These are phyloP conservation scores for Neotragus moschatus DNA, from an alignment of 2,113 vertebrate species.

Conservation along the genomic window DNA sequence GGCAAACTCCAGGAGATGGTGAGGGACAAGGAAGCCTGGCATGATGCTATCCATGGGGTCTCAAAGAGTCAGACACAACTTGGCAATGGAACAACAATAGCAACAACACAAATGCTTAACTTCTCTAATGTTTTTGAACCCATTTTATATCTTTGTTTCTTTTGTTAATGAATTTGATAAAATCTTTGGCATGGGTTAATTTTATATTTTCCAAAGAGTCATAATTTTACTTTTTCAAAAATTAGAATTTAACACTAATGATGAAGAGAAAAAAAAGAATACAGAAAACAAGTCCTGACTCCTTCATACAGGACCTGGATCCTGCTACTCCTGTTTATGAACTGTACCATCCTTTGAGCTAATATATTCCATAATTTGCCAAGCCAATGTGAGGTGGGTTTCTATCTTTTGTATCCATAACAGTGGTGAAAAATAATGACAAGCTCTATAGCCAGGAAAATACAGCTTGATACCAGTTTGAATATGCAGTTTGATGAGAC, in stretches of 20 bases:
- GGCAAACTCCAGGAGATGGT: background rate
- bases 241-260: background rate
- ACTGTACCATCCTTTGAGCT: background rate
- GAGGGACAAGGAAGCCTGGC: background rate
- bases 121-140: background rate
- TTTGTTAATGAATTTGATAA: background rate
- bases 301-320: background rate
- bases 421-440: background rate
- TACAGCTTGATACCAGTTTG: background rate
- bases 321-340: background rate
- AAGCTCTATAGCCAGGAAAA: background rate
- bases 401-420: background rate
- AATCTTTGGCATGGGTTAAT: background rate
- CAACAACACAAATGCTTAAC: background rate
- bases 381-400: background rate
- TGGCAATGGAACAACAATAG: background rate
- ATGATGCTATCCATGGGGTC: background rate
- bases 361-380: background rate
- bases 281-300: background rate
- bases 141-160: background rate
- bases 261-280: background rate
- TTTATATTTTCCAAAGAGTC: background rate
- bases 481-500: background rate
- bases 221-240: background rate
- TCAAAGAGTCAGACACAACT: background rate